phyloP scores from a whole-genome alignment of 2,888 invertebrate species.

The Aromia moschata region DNA sequence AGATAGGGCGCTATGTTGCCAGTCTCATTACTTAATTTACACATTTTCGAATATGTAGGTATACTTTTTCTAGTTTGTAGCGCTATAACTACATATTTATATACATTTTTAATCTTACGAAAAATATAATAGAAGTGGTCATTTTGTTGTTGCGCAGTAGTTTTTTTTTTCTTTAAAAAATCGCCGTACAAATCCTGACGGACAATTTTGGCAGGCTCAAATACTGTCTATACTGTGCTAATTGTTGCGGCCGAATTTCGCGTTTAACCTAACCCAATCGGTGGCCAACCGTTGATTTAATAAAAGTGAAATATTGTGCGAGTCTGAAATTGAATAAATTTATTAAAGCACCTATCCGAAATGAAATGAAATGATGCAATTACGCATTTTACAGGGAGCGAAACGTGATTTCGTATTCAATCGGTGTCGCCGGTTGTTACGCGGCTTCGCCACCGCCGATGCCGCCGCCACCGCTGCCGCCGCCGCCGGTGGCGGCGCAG shows the following conservation, averaged over 20 bases:
- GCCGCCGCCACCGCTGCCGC: constrained; percentile 35
- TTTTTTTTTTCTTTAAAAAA: too few relatives aligned
- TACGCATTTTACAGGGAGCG: constrained; percentile 58
- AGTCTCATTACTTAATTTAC: too few relatives aligned
- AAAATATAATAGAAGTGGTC: too few relatives aligned
- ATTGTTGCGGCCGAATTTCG: constrained; percentile 17
- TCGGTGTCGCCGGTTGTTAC: constrained; percentile 59
- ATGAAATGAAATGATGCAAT: constrained; percentile 59
- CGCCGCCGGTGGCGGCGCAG: constrained; percentile 32
- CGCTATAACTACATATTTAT: too few relatives aligned
- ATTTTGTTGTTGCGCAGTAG: too few relatives aligned
- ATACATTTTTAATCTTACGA: too few relatives aligned
- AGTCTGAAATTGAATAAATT: constrained; percentile 49
- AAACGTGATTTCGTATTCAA: constrained; percentile 60
- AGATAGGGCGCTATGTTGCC: too few relatives aligned
- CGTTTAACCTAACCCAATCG: constrained; percentile 13
- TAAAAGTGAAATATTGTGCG: constrained; percentile 44
- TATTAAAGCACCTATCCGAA: constrained; percentile 49
- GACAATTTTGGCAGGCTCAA: too few relatives aligned
- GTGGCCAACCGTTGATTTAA: constrained; percentile 37
- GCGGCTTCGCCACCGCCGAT: constrained; percentile 47
- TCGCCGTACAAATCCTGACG: too few relatives aligned
- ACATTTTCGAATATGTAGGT: too few relatives aligned
- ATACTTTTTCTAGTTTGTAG: too few relatives aligned
- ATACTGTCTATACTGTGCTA: too few relatives aligned